Conservation (phyloP, 1,140 invertebrate genomes). For the Cepaea nemoralis region DNA sequence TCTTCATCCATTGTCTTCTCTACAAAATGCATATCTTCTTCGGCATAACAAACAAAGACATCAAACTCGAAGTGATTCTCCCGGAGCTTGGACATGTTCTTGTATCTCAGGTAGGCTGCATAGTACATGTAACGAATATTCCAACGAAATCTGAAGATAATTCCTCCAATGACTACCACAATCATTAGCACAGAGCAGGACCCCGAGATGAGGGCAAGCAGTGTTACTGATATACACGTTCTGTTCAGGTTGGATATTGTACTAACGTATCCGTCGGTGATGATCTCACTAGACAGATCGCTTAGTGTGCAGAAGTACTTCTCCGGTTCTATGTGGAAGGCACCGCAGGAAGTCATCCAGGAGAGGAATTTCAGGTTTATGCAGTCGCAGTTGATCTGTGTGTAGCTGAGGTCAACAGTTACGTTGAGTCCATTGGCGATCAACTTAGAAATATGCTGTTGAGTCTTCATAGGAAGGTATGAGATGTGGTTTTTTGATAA, state of each 20-base stretch:
- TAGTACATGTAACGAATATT: constrained; percentile 57
- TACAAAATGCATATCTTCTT: constrained; percentile 47
- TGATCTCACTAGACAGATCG: constrained; percentile 18
- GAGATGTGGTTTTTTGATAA: constrained; percentile 41
- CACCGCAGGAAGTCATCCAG: constrained; percentile 44
- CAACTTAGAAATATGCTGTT: constrained; percentile 15
- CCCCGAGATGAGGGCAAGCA: constrained; percentile 36
- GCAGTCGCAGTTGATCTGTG: constrained; percentile 48
- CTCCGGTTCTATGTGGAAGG: neutral
- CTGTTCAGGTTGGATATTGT: constrained; percentile 32
- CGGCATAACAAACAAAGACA: constrained; percentile 55
- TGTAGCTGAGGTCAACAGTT: constrained; percentile 35
- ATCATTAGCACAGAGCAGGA: constrained; percentile 27
- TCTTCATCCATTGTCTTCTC: constrained; percentile 36
- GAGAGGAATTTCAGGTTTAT: constrained; percentile 43
- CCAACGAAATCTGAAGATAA: constrained; percentile 53
- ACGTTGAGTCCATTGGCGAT: neutral
- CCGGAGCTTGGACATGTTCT: neutral
- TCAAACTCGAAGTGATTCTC: constrained; percentile 45
- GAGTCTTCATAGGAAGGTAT: neutral
- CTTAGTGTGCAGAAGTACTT: constrained; percentile 39
- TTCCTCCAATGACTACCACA: constrained; percentile 22
- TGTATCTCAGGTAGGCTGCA: constrained; percentile 42
- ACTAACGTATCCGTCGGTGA: constrained; percentile 28
- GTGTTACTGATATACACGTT: constrained; percentile 36